Conservation (phyloP, 2,113 vertebrate species). For the Chinchilla lanigera region DNA sequence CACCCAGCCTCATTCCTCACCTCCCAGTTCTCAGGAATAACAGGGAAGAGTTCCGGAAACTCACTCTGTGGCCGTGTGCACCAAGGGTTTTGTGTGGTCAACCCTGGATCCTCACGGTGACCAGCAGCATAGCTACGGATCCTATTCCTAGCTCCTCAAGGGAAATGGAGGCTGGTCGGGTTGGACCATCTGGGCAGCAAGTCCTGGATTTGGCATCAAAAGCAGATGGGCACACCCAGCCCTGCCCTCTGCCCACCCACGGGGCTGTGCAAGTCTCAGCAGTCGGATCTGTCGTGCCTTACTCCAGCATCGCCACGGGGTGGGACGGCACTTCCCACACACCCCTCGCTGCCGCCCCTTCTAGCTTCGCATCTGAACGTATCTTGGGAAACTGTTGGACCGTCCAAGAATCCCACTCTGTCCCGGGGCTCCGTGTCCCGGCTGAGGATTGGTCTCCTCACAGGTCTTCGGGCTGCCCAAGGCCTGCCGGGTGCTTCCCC, state of each 20-base stretch:
- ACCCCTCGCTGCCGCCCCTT: not conserved
- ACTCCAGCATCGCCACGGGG: no score
- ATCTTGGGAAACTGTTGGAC: not conserved
- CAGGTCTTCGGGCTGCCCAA: rapidly evolving
- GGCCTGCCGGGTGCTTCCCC: not conserved
- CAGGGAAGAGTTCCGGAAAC: not conserved
- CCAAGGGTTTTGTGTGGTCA: not conserved
- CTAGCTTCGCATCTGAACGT: not conserved
- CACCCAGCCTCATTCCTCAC: not conserved
- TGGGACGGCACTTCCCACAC: no score
- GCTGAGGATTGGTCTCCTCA: not conserved
- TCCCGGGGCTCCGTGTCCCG: not conserved
- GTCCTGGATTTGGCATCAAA: rapidly evolving
- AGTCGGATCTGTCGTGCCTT: not conserved
- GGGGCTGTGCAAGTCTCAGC: not conserved
- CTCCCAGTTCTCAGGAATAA: not conserved
- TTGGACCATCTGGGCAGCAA: not conserved
- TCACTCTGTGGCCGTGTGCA: not conserved
- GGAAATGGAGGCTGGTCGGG: not conserved
- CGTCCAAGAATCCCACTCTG: not conserved
- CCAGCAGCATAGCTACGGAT: not conserved
- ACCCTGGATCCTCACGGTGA: not conserved
- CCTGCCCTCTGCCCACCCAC: not conserved
- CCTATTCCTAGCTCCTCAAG: not conserved
- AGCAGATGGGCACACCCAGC: not conserved